phyloP scores from a whole-genome alignment of 2,888 invertebrate genomes.

The Mythimna ferrago region DNA sequence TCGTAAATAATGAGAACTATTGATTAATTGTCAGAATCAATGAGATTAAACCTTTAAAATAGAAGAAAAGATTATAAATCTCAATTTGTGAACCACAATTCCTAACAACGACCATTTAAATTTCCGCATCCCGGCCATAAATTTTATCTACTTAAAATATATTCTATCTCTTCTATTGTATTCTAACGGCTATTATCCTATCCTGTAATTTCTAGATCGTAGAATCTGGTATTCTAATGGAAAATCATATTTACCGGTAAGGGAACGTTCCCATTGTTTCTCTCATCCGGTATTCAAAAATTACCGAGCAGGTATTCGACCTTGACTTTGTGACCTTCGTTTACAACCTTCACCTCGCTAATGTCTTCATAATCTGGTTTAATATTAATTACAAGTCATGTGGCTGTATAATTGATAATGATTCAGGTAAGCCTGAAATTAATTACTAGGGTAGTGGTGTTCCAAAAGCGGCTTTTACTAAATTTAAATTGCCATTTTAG shows the following conservation, averaged over 20 bases:
- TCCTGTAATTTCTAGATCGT: constrained; percentile 36
- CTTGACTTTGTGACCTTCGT: constrained; percentile 37
- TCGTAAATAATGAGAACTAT: background rate
- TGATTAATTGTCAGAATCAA: constrained; percentile 21
- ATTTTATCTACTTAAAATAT: constrained; percentile 31
- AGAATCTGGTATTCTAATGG: constrained; percentile 22
- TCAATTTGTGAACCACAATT: constrained; percentile 23
- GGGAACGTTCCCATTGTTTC: constrained; percentile 36
- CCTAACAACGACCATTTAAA: constrained; percentile 16
- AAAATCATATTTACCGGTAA: constrained; percentile 43
- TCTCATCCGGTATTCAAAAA: constrained; percentile 31
- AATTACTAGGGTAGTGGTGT: constrained; percentile 7
- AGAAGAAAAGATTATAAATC: constrained; percentile 14
- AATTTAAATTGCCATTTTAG: background rate
- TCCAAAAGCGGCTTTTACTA: background rate
- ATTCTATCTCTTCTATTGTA: constrained; percentile 42
- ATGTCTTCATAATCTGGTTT: constrained; percentile 45
- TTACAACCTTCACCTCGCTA: constrained; percentile 41
- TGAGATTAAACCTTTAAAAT: constrained; percentile 15
- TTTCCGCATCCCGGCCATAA: constrained; percentile 23
- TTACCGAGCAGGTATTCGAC: constrained; percentile 19
- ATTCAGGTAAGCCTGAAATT: constrained; percentile 24
- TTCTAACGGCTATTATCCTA: constrained; percentile 27
- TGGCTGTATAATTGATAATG: constrained; percentile 36
- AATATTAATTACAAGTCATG: constrained; percentile 33